Percentiles rank a stretch among this genome's conserved stretches.
Evolutionary conservation across 92 coral and sea anemone species (phyloP).

Genomic region (Epizoanthus illoricatus): DNA sequence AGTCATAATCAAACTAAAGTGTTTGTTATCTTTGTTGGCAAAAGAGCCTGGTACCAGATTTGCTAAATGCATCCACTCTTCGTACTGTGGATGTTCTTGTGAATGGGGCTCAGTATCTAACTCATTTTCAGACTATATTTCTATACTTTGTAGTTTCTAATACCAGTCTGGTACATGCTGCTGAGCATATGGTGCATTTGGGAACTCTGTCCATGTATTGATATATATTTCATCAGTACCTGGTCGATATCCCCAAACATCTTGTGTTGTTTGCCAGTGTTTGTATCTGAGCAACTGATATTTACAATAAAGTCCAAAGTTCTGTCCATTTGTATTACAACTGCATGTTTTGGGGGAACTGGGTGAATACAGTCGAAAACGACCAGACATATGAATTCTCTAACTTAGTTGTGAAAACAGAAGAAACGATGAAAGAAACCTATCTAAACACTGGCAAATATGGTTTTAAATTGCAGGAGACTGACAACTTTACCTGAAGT

Average conservation of each 20-base stretch:
- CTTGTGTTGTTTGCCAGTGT: conserved; percentile 48
- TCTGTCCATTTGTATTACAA: conserved; percentile 45
- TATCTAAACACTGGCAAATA: conserved; percentile 30
- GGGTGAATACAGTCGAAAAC: conserved; percentile 15
- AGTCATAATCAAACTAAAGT: conserved; percentile 33
- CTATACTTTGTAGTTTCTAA: conserved; percentile 16
- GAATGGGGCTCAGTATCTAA: conserved; percentile 14
- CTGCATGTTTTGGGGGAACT: neutral
- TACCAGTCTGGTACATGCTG: conserved; percentile 34
- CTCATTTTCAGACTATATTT: conserved; percentile 18
- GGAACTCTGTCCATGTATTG: conserved; percentile 39
- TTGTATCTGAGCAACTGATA: conserved; percentile 31
- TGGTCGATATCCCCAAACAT: conserved; percentile 40
- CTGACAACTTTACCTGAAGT: conserved; percentile 19
- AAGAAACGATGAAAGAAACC: conserved; percentile 16
- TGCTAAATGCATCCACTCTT: conserved; percentile 60
- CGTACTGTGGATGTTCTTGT: conserved; percentile 32
- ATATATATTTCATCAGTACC: conserved; percentile 42
- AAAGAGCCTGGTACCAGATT: conserved; percentile 45
- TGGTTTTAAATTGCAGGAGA: conserved; percentile 22
- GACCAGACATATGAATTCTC: conserved; percentile 18
- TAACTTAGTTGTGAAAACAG: conserved; percentile 27
- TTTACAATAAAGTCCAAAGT: conserved; percentile 38
- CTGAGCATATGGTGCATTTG: conserved; percentile 39
- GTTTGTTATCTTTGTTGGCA: conserved; percentile 24